Evolutionary conservation across 2,888 invertebrate species (phyloP).

Genomic region (Phasia obesa): DNA sequence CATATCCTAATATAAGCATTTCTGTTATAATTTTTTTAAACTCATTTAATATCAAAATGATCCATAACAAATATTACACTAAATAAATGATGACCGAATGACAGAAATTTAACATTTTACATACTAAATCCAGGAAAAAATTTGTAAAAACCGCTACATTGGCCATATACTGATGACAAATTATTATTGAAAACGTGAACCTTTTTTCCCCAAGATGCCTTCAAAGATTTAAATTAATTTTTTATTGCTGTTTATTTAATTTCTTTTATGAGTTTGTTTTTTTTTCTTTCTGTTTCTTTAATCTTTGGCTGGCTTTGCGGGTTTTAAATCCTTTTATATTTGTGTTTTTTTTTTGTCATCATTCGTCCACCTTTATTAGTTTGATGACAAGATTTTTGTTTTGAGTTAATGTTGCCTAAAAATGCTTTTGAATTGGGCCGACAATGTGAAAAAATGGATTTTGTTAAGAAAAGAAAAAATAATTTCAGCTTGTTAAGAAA

Average conservation of each 20-base stretch:
- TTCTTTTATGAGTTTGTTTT: conserved; percentile 70
- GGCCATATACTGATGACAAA: conserved; percentile 57
- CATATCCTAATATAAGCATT: no score
- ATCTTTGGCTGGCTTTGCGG: conserved; percentile 47
- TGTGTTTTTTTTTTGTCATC: conserved; percentile 39
- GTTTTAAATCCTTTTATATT: conserved; percentile 53
- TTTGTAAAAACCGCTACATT: conserved; percentile 29
- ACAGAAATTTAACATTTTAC: no score
- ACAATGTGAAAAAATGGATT: conserved; percentile 35
- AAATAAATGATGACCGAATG: no score
- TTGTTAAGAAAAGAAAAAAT: conserved; percentile 13
- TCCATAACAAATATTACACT: no score
- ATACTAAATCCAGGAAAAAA: no score
- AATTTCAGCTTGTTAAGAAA: conserved; percentile 53
- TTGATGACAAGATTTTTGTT: conserved; percentile 71
- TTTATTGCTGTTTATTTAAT: conserved; percentile 79
- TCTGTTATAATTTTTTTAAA: no score
- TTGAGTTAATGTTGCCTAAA: conserved; percentile 71
- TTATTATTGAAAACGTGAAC: conserved; percentile 63
- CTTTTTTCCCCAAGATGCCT: conserved; percentile 51
- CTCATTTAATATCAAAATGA: no score
- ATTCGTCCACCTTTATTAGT: conserved; percentile 69
- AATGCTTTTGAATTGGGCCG: conserved; percentile 68
- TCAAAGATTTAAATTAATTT: conserved; percentile 77
- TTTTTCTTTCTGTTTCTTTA: conserved; percentile 64